phyloP scores from a whole-genome alignment of 2,797 vertebrate genomes.

The Eremophila alpestris region DNA sequence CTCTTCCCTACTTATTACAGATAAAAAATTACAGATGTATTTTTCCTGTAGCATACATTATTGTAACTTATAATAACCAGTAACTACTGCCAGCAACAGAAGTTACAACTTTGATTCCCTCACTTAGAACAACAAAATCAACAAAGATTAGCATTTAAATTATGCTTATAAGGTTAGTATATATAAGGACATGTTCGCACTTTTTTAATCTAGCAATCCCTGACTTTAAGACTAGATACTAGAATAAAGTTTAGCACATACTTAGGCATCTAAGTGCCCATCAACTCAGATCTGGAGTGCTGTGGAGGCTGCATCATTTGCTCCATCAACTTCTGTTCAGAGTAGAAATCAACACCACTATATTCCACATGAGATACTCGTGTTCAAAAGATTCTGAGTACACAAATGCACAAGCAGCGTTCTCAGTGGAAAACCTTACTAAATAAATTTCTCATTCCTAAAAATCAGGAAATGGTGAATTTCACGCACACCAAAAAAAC shows the following conservation, averaged over 20 bases:
- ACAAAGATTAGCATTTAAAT: neutral
- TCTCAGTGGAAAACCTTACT: neutral
- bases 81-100: neutral
- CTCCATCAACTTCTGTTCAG: neutral
- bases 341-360: neutral
- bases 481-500: neutral
- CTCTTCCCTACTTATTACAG: neutral
- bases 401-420: neutral
- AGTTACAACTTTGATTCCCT: neutral
- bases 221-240: neutral
- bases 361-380: neutral
- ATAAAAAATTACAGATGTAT: constrained; percentile 34
- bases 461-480: neutral
- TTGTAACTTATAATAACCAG: neutral
- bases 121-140: neutral
- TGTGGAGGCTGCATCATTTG: neutral
- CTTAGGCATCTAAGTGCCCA: neutral
- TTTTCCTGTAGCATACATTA: neutral
- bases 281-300: neutral
- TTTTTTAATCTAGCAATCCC: neutral
- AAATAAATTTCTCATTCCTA: neutral
- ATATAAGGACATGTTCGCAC: neutral
- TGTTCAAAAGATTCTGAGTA: neutral
- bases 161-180: neutral
- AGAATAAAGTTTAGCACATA: neutral